phyloP scores from a whole-genome alignment of 2,797 vertebrate species.

The Galago senegalensis region DNA sequence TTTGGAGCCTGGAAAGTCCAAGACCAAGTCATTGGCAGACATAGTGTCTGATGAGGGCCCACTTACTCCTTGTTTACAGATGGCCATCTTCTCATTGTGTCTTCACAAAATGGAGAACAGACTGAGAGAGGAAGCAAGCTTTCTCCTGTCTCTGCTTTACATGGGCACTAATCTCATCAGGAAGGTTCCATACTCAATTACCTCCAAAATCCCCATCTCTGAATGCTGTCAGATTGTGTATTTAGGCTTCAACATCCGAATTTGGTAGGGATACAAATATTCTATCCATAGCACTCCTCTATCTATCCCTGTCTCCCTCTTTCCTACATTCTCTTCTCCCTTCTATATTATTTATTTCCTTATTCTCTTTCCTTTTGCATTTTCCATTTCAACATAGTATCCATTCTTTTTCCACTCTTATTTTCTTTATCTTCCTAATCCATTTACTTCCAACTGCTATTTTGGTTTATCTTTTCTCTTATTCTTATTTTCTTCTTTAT shows the following conservation, averaged over 20 bases:
- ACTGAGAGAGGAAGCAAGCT: background rate
- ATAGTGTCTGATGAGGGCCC: background rate
- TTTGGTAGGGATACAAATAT: background rate
- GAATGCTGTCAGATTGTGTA: background rate
- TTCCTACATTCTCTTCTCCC: background rate
- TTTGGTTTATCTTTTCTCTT: slow-evolving; percentile 9
- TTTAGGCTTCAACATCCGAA: background rate
- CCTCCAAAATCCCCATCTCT: background rate
- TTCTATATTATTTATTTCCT: slow-evolving; percentile 18
- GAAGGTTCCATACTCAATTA: background rate
- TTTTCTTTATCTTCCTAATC: slow-evolving; percentile 22
- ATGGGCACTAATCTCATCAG: background rate
- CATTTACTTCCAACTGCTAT: slow-evolving; percentile 15
- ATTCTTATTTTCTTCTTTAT: slow-evolving; percentile 3
- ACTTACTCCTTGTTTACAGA: background rate
- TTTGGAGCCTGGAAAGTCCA: background rate
- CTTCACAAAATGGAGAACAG: background rate
- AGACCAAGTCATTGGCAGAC: background rate
- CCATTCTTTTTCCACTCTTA: background rate
- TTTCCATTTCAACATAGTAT: slow-evolving; percentile 27
- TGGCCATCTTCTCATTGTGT: background rate
- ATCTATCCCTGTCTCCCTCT: background rate
- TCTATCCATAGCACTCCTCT: background rate
- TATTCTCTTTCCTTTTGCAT: slow-evolving; percentile 37
- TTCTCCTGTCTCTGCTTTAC: background rate